Evolutionary conservation across 2,797 vertebrate species (phyloP), one percentile per base, ranked within the genome.

Genomic region (Chaenodraco wilsoni): DNA sequence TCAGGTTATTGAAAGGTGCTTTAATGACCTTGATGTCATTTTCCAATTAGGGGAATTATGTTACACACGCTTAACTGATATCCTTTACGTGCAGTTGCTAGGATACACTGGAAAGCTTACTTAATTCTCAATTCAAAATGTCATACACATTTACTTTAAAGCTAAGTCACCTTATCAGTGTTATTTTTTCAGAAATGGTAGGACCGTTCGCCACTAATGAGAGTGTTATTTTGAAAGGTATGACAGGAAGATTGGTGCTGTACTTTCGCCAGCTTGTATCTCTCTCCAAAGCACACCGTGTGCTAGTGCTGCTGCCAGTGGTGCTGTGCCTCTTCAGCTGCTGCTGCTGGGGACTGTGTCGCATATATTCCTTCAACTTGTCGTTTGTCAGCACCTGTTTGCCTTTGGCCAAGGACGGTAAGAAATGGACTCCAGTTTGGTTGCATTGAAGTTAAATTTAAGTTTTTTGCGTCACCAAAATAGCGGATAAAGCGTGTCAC

Each of bases 351-450:
- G 40, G 37, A 17, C 56, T 69, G 69, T 58, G 80, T 70, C 65
- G 72, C 44, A 60, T 15, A 59, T 54, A 80, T 68, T 56, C 60
- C 19, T 54, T 56, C 33, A 56, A 13, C 58, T 61, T 70, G 52
- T 67, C 52, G 52, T 67, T 19, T 82, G 72, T 78, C 64, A 66
- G 62, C 79, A 81, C 76, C 81, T 21, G 68, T 55, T 73, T 84
- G 80, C 80, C 82, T 84, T 81, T 78, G 80, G 69, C 81, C 70
- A 49, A 84, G 85, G 81, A 85, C 77, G 88, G 90, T 90, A 89
- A 87, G 91, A 69, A 51, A 9, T 6, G 1, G 15, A 45, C 55
- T 5, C n/a, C 2, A 3, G 15, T 12, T 21, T 13, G 2, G 4
- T 5, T 49, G 2, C 4, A 55, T 6, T 57, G 1, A 21, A 59